Percentiles rank a stretch among this genome's conserved stretches.
Conservation (phyloP, 2,113 vertebrate genomes). For the Pangasianodon hypophthalmus region DNA sequence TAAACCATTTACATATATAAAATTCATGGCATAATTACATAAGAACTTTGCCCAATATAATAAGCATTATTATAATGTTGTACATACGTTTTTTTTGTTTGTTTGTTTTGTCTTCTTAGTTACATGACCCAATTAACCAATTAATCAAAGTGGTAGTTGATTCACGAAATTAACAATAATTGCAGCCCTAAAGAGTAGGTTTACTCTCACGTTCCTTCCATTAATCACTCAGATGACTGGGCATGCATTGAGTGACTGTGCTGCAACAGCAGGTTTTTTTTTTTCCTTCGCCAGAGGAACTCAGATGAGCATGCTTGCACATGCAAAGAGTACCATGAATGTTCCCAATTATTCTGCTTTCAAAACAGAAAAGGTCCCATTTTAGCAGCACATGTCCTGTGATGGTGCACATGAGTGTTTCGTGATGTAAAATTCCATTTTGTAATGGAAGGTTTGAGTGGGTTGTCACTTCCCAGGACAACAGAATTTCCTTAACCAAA, state of each 20-base stretch:
- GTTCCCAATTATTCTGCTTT: not conserved
- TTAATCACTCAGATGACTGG: not conserved
- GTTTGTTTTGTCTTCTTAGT: not conserved
- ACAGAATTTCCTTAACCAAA: not conserved
- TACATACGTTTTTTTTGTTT: not conserved
- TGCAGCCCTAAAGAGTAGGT: not conserved
- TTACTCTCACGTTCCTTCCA: not conserved
- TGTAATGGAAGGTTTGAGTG: constrained; percentile 4
- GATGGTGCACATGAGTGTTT: not conserved
- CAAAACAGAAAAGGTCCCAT: not conserved
- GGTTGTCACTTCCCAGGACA: not conserved
- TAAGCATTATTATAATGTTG: not conserved
- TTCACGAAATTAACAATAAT: not conserved
- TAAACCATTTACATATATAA: not conserved
- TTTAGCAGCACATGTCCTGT: not conserved
- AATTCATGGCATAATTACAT: not conserved
- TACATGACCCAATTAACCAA: not conserved
- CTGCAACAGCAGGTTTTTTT: not conserved
- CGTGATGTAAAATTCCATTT: constrained; percentile 6
- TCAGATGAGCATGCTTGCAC: constrained; percentile 19
- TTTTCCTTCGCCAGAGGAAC: not conserved
- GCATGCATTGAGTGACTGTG: not conserved
- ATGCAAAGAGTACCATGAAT: not conserved
- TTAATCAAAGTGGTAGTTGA: too few species aligned
- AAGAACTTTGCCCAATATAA: not conserved